A percentile compares a stretch with the other conserved stretches of the same genome.
phyloP scores from a whole-genome alignment of 2,113 vertebrate species.

The Tyto alba region DNA sequence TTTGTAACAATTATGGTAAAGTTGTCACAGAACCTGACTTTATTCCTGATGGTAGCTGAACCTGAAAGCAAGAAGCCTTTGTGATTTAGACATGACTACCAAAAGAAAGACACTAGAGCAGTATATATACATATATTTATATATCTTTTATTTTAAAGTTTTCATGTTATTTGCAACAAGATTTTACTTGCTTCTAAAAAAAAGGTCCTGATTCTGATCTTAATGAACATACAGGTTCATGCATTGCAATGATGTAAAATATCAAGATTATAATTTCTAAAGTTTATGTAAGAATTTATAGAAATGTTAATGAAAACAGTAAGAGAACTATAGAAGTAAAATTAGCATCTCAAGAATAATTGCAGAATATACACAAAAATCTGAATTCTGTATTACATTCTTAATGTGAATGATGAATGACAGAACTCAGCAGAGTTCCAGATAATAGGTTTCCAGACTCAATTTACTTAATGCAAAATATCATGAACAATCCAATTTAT shows the following conservation, averaged over 20 bases:
- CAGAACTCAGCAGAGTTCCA: not conserved
- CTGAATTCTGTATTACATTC: not conserved
- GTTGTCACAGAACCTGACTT: not conserved
- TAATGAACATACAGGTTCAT: not conserved
- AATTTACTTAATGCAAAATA: not conserved
- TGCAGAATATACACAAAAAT: not conserved
- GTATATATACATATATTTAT: not conserved
- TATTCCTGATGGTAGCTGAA: not conserved
- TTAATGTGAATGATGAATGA: not conserved
- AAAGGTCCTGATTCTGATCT: not conserved
- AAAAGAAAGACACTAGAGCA: not conserved
- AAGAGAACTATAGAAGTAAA: not conserved
- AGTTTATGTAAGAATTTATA: not conserved
- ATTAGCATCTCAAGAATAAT: not conserved
- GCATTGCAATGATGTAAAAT: not conserved
- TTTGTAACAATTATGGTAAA: not conserved
- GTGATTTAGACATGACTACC: not conserved
- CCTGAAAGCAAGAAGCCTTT: not conserved
- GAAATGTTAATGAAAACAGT: not conserved
- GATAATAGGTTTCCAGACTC: not conserved
- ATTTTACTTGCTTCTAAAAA: not conserved
- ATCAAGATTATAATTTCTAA: not conserved
- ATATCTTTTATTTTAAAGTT: not conserved
- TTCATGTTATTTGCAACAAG: not conserved
- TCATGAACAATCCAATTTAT: not conserved